These are phyloP conservation scores for Noturus placidus DNA, from an alignment of 2,113 vertebrate genomes.

Conservation along the genomic window DNA sequence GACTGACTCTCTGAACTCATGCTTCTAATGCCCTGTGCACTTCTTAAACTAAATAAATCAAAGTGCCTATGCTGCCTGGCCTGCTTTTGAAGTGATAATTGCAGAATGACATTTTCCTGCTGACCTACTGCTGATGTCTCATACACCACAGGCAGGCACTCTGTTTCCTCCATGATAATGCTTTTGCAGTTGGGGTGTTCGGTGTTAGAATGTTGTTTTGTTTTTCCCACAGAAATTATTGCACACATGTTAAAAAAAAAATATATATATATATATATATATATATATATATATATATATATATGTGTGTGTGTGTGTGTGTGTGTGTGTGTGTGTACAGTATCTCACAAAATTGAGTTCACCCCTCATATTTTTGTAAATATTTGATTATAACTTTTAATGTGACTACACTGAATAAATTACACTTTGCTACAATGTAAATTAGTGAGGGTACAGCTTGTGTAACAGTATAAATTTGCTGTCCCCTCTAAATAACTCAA, in stretches of 20 bases:
- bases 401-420: too few relatives aligned
- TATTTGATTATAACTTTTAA: too few relatives aligned
- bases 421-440: too few relatives aligned
- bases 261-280: too few relatives aligned
- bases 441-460: too few relatives aligned
- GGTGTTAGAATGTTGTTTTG: neutral
- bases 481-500: too few relatives aligned
- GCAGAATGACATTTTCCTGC: slow-evolving; percentile 68
- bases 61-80: slow-evolving; percentile 70
- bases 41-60: slow-evolving; percentile 80
- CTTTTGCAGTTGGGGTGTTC: slow-evolving; percentile 46
- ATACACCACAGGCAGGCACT: slow-evolving; percentile 28
- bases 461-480: too few relatives aligned
- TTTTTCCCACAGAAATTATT: neutral
- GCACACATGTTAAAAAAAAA: neutral
- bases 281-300: too few relatives aligned
- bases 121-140: slow-evolving; percentile 61
- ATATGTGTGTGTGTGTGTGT: too few relatives aligned
- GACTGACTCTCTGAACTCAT: slow-evolving; percentile 61
- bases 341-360: too few relatives aligned
- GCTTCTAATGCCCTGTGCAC: slow-evolving; percentile 71
- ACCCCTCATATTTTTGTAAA: too few relatives aligned
- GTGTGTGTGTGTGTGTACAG: too few relatives aligned
- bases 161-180: slow-evolving; percentile 59
- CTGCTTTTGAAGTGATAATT: slow-evolving; percentile 77